phyloP scores from a whole-genome alignment of 2,888 invertebrate species.

The Plagodis pulveraria region DNA sequence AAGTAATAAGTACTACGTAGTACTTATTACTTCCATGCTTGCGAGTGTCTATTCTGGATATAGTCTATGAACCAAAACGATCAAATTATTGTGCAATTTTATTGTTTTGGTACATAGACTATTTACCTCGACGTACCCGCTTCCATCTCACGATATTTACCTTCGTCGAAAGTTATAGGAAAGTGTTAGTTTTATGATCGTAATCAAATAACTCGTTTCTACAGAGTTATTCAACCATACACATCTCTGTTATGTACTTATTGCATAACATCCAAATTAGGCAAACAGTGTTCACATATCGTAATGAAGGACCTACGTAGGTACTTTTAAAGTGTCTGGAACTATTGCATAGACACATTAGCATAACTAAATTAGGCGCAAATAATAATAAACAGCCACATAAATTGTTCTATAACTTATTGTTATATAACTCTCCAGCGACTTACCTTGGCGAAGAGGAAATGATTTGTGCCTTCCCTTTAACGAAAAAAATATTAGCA shows the following conservation, averaged over 20 bases:
- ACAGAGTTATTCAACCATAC: slow-evolving; percentile 42
- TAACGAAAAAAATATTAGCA: no score
- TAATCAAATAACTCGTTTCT: slow-evolving; percentile 39
- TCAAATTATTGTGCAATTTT: no score
- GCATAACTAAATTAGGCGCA: neutral
- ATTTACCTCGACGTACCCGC: slow-evolving; percentile 7
- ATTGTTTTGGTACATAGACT: slow-evolving; percentile 17
- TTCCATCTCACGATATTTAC: slow-evolving; percentile 39
- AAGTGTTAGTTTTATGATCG: slow-evolving; percentile 51
- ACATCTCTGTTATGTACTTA: slow-evolving; percentile 28
- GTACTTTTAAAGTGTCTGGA: slow-evolving; percentile 2
- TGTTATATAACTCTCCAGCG: neutral
- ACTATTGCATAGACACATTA: slow-evolving; percentile 7
- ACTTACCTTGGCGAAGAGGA: no score
- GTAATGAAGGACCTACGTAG: slow-evolving; percentile 11
- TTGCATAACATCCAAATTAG: slow-evolving; percentile 22
- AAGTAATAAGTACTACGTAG: no score
- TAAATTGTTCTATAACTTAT: no score
- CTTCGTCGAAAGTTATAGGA: slow-evolving; percentile 52
- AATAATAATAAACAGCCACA: neutral
- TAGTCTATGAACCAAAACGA: no score
- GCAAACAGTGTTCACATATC: slow-evolving; percentile 12
- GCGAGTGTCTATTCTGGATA: no score
- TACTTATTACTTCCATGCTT: no score
- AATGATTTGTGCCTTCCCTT: no score